Base-by-base conservation (phyloP, 2,113 vertebrate species). In the Dermatemys mawii region DNA sequence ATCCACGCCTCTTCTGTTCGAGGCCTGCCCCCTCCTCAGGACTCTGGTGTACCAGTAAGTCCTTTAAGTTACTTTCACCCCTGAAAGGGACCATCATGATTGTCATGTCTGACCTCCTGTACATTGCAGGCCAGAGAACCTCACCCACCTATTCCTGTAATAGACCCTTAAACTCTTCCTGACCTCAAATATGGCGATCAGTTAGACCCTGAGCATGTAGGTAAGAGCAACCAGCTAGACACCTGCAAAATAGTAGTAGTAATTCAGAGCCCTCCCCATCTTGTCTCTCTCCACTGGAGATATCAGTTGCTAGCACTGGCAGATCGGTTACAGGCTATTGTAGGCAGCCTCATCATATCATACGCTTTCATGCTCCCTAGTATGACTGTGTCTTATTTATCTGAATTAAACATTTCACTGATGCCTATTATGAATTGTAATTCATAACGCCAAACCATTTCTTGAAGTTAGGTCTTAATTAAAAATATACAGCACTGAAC, bases 351-450 rank as follows among this genome's bases (percentile, higher is more conserved):
- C 16, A n/a, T 67, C 60, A 35, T 67, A 67, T 35, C 8, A 67
- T 67, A n/a, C 53, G 76, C 86, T 81, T 81, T 73, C 73, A 10
- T 17, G 67, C 79, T 60, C 67, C 14, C 79, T 17, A 49, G 80
- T 90, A 81, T 17, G 50, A 82, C 73, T 75, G 78, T 6, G 29
- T 12, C 29, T 38, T 84, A 38, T 32, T 57, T 75, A 10, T 82
- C 87, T 80, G 53, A 88, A 93, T 87, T 94, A 75, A 93, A 91
- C 60, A 86, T 78, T 87, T 88, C 79, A n/a, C 29, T 44, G 86
- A 78, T 1, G 4, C n/a, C 84, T 84, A n/a, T 78, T 81, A 44
- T 12, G 10, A 85, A 50, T 2, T 78, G 26, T 22, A 48, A 10
- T 51, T 83, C 41, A 4, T 3, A 50, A 49, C 24, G 54, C 75